A percentile compares a stretch with the other conserved stretches of the same genome.
Evolutionary conservation across 1,140 invertebrate species (phyloP).

Genomic region (Bradysia coprophila): DNA sequence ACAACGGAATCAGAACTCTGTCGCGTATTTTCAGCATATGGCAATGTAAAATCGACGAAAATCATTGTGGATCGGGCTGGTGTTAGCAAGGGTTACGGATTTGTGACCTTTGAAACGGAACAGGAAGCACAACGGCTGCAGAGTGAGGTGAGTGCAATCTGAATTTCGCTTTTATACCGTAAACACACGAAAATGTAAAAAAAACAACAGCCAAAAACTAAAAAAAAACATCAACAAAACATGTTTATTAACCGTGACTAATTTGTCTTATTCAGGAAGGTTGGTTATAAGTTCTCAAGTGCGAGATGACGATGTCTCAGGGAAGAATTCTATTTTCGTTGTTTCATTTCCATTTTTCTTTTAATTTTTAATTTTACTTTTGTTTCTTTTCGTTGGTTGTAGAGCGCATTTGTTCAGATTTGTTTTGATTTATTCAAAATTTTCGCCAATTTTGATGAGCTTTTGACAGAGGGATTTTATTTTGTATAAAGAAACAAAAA

Average conservation of each 20-base stretch:
- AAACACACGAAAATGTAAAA: too few species aligned
- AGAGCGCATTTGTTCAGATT: too few species aligned
- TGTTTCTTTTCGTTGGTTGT: too few species aligned
- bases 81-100: conserved; percentile 87
- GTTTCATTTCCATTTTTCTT: too few species aligned
- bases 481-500: too few species aligned
- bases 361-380: too few species aligned
- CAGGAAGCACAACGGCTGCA: conserved; percentile 66
- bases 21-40: conserved; percentile 69
- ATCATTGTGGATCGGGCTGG: conserved; percentile 87
- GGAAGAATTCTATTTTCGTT: conserved; percentile 1
- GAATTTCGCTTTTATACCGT: too few species aligned
- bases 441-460: too few species aligned
- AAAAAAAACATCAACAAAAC: too few species aligned
- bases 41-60: conserved; percentile 81
- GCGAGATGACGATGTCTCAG: not conserved
- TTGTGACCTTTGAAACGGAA: conserved; percentile 88
- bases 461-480: too few species aligned
- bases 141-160: conserved; percentile 31
- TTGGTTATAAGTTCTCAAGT: not conserved
- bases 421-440: too few species aligned
- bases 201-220: too few species aligned
- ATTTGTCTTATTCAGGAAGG: not conserved
- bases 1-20: conserved; percentile 69
- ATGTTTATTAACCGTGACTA: not conserved